Percentiles rank a stretch among this genome's conserved stretches.
Evolutionary conservation across 53 echinoderm and acorn worm genomes (phyloP).

Genomic region (Holothuria leucospilota): DNA sequence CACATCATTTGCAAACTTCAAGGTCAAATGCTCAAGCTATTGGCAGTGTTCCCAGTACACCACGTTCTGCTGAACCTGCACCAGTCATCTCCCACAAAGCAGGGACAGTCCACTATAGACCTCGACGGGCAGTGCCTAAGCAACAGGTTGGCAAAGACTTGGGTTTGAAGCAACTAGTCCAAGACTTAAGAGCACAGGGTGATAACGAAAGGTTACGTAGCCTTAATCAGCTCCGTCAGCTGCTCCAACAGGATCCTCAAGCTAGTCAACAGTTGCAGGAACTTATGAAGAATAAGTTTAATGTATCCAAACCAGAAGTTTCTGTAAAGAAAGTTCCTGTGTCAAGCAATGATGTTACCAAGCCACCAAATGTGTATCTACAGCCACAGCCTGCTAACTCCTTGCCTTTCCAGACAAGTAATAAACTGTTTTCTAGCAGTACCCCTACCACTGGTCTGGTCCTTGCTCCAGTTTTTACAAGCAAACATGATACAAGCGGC

Average conservation of each 20-base stretch:
- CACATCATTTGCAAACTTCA: background rate
- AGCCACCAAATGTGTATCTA: slow-evolving; percentile 40
- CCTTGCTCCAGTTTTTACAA: background rate
- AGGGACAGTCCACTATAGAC: slow-evolving; percentile 37
- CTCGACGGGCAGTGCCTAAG: background rate
- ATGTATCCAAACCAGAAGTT: background rate
- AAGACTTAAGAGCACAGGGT: slow-evolving; percentile 20
- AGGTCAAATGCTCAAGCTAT: background rate
- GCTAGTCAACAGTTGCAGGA: slow-evolving; percentile 45
- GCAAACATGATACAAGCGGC: background rate
- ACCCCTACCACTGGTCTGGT: background rate
- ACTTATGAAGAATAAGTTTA: slow-evolving; percentile 33
- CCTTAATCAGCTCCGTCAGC: slow-evolving; percentile 11
- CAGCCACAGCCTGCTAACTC: slow-evolving; percentile 13
- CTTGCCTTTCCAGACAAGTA: slow-evolving; percentile 11
- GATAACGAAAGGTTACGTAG: slow-evolving; percentile 24
- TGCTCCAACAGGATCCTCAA: slow-evolving; percentile 39
- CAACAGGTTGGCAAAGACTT: slow-evolving; percentile 21
- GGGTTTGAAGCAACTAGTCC: slow-evolving; percentile 23
- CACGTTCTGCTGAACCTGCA: slow-evolving; percentile 2
- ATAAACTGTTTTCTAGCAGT: background rate
- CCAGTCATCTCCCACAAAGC: slow-evolving; percentile 35
- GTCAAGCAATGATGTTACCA: slow-evolving; percentile 17
- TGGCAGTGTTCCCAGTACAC: background rate
- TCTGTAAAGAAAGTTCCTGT: slow-evolving; percentile 11